Conservation (phyloP, 1,140 invertebrate genomes). For the Drosophila auraria region DNA sequence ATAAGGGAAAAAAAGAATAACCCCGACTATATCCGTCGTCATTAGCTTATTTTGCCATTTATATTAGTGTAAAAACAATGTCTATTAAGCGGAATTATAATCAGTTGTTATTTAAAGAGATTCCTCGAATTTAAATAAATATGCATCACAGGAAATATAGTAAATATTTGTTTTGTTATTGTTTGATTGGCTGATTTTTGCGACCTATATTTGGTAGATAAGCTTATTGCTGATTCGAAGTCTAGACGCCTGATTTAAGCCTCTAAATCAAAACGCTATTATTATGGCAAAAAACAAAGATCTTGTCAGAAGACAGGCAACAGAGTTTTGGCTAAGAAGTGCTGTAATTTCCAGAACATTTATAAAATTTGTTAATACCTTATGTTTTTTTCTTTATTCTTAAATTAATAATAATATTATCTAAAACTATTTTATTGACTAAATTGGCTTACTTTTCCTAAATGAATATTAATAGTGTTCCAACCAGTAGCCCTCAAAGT, state of each 20-base stretch:
- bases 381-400: neutral
- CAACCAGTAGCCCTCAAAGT: neutral
- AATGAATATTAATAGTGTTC: neutral
- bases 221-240: neutral
- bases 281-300: too few relatives aligned
- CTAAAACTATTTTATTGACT: too few relatives aligned
- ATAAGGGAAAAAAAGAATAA: slow-evolving; percentile 14
- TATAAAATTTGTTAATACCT: neutral
- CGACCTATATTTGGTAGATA: neutral
- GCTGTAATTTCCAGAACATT: neutral
- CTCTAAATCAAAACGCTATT: neutral
- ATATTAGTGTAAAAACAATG: neutral
- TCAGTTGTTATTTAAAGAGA: neutral
- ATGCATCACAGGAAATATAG: neutral
- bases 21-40: neutral
- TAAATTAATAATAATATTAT: neutral
- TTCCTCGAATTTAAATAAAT: neutral
- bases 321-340: too few relatives aligned
- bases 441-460: neutral
- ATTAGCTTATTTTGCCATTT: neutral
- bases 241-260: neutral
- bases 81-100: neutral
- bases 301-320: too few relatives aligned
- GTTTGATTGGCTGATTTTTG: too few relatives aligned
- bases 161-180: too few relatives aligned